Percentiles rank a stretch among this genome's conserved stretches.
phyloP scores from a whole-genome alignment of 1,140 invertebrate genomes.

The Eulimnadia texana region DNA sequence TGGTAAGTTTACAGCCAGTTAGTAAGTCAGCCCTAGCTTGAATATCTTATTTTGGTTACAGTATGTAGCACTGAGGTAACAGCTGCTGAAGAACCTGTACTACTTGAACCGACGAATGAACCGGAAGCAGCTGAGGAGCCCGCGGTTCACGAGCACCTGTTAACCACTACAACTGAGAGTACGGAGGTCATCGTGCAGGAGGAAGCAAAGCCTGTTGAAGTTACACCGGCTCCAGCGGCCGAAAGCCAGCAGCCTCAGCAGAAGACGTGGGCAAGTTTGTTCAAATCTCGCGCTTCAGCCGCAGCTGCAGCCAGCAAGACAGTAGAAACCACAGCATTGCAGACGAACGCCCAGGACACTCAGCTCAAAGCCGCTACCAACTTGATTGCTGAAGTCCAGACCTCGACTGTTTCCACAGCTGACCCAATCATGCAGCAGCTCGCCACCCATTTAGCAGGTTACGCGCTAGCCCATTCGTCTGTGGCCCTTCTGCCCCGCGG shows the following conservation, averaged over 20 bases:
- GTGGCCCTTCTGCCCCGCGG: slow-evolving; percentile 67
- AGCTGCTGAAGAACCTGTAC: not conserved
- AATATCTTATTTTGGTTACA: too few relatives aligned
- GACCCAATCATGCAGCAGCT: not conserved
- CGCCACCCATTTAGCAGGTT: slow-evolving; percentile 28
- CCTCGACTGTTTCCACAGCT: not conserved
- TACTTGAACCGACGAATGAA: not conserved
- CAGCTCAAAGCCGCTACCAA: too few relatives aligned
- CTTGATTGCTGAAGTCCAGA: not conserved
- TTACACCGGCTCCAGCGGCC: not conserved
- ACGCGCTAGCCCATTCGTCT: slow-evolving; percentile 53
- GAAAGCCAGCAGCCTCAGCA: not conserved
- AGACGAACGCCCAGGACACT: too few relatives aligned
- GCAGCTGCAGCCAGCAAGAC: too few relatives aligned
- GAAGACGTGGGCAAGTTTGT: slow-evolving; percentile 17
- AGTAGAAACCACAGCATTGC: too few relatives aligned
- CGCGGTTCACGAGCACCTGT: too few relatives aligned
- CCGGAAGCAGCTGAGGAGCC: not conserved
- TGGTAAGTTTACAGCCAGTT: too few relatives aligned
- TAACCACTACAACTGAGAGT: too few relatives aligned
- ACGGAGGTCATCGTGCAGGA: too few relatives aligned
- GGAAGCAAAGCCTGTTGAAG: not conserved
- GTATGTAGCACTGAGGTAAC: too few relatives aligned
- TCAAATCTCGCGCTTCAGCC: slow-evolving; percentile 6
- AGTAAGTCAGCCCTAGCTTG: too few relatives aligned